A percentile compares a stretch with the other conserved stretches of the same genome.
Evolutionary conservation across 1,140 invertebrate species (phyloP).

Genomic region (Drosophila serrata): DNA sequence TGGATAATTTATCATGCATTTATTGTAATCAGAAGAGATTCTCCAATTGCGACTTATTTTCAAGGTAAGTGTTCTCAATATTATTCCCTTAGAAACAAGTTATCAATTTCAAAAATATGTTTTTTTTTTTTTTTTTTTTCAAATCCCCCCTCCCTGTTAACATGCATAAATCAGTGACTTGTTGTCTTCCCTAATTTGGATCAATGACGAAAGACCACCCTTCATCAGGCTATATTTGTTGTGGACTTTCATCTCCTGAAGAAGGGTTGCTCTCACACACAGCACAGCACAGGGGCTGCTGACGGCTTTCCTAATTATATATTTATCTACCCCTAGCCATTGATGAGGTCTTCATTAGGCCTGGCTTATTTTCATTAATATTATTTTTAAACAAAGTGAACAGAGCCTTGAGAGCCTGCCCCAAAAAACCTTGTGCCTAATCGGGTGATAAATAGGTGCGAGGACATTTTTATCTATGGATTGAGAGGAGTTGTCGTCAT

Average conservation of each 20-base stretch:
- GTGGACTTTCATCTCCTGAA: conserved; percentile 22
- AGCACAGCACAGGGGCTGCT: conserved; percentile 15
- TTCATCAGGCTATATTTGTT: conserved; percentile 17
- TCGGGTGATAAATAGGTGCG: conserved; percentile 37
- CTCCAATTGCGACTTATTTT: conserved; percentile 1
- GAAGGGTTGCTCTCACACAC: conserved; percentile 9
- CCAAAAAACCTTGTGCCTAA: conserved; percentile 51
- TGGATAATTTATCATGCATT: neutral
- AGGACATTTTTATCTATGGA: conserved; percentile 4
- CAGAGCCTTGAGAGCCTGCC: conserved; percentile 28
- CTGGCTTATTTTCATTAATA: conserved; percentile 9
- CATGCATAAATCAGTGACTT: conserved; percentile 22
- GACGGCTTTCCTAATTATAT: conserved; percentile 40
- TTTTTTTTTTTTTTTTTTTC: no score
- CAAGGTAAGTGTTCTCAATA: neutral
- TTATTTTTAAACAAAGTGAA: conserved; percentile 40
- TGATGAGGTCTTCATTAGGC: conserved; percentile 36
- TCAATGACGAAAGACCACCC: conserved; percentile 17
- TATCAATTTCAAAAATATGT: neutral
- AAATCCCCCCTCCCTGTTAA: neutral
- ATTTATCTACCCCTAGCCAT: conserved; percentile 9
- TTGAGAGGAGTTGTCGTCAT: neutral
- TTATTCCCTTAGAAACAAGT: neutral
- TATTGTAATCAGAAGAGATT: neutral
- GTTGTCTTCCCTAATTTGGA: conserved; percentile 29